Evolutionary conservation across 2,888 invertebrate species (phyloP).

Genomic region (Acanthosoma haemorrhoidale): DNA sequence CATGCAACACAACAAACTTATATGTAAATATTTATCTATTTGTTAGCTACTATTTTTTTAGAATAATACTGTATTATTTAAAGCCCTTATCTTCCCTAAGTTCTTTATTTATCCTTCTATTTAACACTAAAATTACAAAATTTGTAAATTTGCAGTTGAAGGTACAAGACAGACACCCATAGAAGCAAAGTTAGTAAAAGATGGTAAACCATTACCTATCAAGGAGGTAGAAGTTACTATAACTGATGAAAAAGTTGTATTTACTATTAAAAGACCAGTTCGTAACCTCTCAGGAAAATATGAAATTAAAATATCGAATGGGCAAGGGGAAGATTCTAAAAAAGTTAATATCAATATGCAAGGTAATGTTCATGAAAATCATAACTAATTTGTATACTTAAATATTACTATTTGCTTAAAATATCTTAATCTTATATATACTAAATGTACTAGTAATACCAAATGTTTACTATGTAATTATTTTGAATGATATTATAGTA

Average conservation of each 20-base stretch:
- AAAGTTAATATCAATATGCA: slow-evolving; percentile 82
- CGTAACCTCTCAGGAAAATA: slow-evolving; percentile 85
- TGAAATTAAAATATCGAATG: slow-evolving; percentile 86
- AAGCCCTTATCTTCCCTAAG: too few relatives aligned
- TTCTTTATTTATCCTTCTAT: too few relatives aligned
- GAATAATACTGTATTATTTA: too few relatives aligned
- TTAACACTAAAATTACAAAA: too few relatives aligned
- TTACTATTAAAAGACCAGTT: slow-evolving; percentile 85
- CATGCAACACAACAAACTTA: too few relatives aligned
- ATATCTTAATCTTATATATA: too few relatives aligned
- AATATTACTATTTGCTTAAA: background rate
- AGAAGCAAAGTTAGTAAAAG: slow-evolving; percentile 84
- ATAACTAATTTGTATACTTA: background rate
- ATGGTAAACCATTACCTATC: slow-evolving; percentile 80
- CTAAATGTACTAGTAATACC: too few relatives aligned
- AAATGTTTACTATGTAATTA: too few relatives aligned
- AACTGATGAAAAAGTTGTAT: slow-evolving; percentile 84
- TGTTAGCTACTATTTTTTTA: too few relatives aligned
- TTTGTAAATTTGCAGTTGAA: slow-evolving; percentile 55
- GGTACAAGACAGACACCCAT: slow-evolving; percentile 84
- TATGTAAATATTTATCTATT: too few relatives aligned
- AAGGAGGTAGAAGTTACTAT: slow-evolving; percentile 88
- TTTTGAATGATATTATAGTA: too few relatives aligned
- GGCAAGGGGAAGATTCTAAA: slow-evolving; percentile 83
- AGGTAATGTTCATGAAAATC: slow-evolving; percentile 48